phyloP scores from a whole-genome alignment of 2,113 vertebrate species.

The Piprites chloris region DNA sequence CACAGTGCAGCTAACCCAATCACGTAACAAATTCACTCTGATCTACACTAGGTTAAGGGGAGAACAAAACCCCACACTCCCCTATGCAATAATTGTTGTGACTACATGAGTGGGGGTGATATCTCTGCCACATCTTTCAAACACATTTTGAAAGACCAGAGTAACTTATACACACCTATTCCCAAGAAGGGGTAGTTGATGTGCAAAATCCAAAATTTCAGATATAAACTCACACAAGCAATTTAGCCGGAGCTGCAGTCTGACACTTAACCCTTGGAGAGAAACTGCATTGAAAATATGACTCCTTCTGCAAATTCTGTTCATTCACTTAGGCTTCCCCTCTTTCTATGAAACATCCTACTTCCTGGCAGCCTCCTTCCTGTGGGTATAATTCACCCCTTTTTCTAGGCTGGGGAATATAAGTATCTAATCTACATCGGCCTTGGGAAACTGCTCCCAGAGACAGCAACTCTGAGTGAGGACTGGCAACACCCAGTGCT shows the following conservation, averaged over 20 bases:
- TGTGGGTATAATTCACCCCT: fast-evolving
- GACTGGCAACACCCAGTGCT: neutral
- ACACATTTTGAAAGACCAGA: neutral
- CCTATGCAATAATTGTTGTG: fast-evolving
- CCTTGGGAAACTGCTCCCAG: neutral
- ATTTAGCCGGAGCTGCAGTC: neutral
- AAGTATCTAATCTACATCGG: neutral
- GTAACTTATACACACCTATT: neutral
- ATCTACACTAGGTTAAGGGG: neutral
- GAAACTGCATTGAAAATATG: neutral
- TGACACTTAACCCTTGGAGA: neutral
- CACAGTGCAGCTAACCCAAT: fast-evolving
- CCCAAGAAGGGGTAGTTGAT: neutral
- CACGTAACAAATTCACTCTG: neutral
- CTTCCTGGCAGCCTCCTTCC: neutral
- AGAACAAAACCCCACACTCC: neutral
- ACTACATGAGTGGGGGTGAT: neutral
- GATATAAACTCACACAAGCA: neutral
- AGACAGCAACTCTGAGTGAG: neutral
- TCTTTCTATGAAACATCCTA: neutral
- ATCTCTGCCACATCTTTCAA: neutral
- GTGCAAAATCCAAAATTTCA: neutral
- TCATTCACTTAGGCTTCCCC: neutral
- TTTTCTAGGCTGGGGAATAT: neutral
- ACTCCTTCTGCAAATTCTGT: neutral